phyloP scores from a whole-genome alignment of 2,113 vertebrate species.

The Heterocephalus glaber region DNA sequence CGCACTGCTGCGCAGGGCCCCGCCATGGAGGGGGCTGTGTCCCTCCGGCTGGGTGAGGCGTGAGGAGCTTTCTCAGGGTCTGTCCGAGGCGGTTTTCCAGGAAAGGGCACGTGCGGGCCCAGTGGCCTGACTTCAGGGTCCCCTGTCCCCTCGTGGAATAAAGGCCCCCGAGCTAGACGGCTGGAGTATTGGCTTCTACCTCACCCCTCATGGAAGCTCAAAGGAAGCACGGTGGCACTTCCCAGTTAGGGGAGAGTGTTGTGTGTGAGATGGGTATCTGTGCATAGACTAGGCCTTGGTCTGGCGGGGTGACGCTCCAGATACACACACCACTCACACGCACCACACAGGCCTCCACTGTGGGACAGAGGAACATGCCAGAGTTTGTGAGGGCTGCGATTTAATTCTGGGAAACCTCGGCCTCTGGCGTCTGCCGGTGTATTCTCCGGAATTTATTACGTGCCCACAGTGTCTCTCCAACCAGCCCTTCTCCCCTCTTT shows the following conservation, averaged over 20 bases:
- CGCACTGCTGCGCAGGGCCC: neutral
- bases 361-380: conserved; percentile 62
- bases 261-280: neutral
- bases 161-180: neutral
- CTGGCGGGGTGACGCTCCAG: neutral
- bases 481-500: conserved; percentile 10
- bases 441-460: conserved; percentile 72
- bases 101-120: neutral
- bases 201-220: neutral
- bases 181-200: neutral
- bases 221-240: neutral
- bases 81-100: neutral
- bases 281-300: neutral
- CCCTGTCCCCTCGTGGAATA: neutral
- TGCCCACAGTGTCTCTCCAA: conserved; percentile 28
- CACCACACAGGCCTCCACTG: neutral
- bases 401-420: conserved; percentile 67
- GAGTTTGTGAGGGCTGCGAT: conserved; percentile 66
- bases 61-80: neutral
- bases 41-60: neutral
- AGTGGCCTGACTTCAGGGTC: neutral
- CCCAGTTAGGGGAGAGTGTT: neutral
- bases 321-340: too few relatives aligned
- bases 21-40: neutral
- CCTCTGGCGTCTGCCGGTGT: conserved; percentile 61